phyloP scores from a whole-genome alignment of 2,888 invertebrate species.

The Antheraea assamensis region DNA sequence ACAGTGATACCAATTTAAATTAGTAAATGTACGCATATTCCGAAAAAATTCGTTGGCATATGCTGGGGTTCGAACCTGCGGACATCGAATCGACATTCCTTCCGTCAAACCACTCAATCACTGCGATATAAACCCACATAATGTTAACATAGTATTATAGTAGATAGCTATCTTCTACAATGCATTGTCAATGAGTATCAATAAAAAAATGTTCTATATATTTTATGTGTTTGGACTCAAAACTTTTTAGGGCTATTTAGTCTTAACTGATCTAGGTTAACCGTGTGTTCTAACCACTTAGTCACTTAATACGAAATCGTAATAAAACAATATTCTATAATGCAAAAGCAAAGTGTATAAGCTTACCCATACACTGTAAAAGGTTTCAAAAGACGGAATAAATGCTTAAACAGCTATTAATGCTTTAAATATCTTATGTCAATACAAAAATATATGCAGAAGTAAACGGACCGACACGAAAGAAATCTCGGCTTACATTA shows the following conservation, averaged over 20 bases:
- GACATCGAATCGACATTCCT: no score
- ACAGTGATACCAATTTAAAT: no score
- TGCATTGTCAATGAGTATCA: no score
- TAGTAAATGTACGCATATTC: no score
- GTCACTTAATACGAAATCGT: neutral
- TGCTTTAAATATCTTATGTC: conserved; percentile 37
- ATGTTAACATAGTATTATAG: no score
- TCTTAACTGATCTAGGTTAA: neutral
- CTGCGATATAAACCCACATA: no score
- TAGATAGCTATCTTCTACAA: no score
- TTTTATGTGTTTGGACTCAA: no score
- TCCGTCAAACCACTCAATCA: no score
- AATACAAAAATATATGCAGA: conserved; percentile 45
- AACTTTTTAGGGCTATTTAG: neutral
- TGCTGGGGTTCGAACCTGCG: no score
- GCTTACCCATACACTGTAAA: neutral
- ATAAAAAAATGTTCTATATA: no score
- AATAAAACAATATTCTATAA: neutral
- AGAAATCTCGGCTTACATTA: conserved; percentile 58
- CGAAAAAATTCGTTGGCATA: no score
- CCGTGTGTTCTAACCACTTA: neutral
- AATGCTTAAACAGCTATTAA: neutral
- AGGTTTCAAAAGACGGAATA: neutral
- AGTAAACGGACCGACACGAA: conserved; percentile 45
- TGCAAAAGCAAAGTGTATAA: neutral